Conservation (phyloP, 1,140 invertebrate species). For the Drosophila carrolli region DNA sequence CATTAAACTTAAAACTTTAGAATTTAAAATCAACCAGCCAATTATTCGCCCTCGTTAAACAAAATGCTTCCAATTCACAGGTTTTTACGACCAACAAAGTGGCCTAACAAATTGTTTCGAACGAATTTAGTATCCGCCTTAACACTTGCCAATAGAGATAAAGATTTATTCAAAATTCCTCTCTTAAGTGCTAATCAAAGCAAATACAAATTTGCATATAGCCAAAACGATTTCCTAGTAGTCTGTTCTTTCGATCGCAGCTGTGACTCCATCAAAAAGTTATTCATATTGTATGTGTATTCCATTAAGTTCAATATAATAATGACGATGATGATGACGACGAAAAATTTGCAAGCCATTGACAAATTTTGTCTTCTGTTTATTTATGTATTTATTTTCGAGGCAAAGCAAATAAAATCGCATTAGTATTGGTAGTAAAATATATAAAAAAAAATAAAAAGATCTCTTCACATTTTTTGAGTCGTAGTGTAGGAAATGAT, state of each 20-base stretch:
- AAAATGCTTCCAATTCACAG: neutral
- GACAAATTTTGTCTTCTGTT: slow-evolving; percentile 42
- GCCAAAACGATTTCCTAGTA: slow-evolving; percentile 52
- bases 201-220: slow-evolving; percentile 44
- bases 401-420: slow-evolving; percentile 63
- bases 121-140: slow-evolving; percentile 7
- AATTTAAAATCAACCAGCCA: neutral
- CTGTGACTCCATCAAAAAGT: slow-evolving; percentile 43
- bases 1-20: neutral
- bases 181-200: slow-evolving; percentile 47
- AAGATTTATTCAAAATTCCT: slow-evolving; percentile 31
- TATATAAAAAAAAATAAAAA: slow-evolving; percentile 5
- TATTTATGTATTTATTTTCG: slow-evolving; percentile 50
- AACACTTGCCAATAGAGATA: slow-evolving; percentile 19
- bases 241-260: neutral
- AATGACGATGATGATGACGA: slow-evolving; percentile 37
- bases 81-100: slow-evolving; percentile 7
- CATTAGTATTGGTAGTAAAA: slow-evolving; percentile 45
- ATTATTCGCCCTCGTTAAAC: slow-evolving; percentile 1
- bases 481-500: slow-evolving; percentile 41
- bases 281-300: slow-evolving; percentile 37
- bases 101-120: slow-evolving; percentile 9
- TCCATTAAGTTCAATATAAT: slow-evolving; percentile 54
- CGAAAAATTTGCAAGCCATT: slow-evolving; percentile 22
- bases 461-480: slow-evolving; percentile 9